Evolutionary conservation across 2,113 vertebrate species (phyloP).

Genomic region (Ciconia maguari): DNA sequence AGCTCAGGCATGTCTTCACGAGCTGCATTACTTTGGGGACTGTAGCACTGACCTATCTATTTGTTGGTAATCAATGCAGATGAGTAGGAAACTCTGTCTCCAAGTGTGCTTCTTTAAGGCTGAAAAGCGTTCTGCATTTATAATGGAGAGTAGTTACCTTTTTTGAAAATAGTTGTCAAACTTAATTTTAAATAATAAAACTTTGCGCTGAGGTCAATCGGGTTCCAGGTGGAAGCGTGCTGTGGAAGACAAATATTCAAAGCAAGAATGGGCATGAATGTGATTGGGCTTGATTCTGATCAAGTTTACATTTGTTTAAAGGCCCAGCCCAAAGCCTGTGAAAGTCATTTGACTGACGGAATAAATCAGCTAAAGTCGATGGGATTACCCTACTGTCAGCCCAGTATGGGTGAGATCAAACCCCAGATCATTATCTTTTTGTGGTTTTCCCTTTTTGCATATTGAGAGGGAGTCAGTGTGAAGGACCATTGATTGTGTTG

Average conservation of each 20-base stretch:
- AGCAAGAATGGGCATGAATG: slow-evolving; percentile 57
- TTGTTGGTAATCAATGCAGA: neutral
- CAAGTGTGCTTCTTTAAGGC: neutral
- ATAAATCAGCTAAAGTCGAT: slow-evolving; percentile 22
- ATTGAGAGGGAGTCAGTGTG: neutral
- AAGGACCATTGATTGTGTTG: slow-evolving; percentile 39
- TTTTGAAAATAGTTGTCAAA: neutral
- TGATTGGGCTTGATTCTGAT: slow-evolving; percentile 49
- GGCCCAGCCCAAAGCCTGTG: slow-evolving; percentile 31
- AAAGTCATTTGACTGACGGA: slow-evolving; percentile 3
- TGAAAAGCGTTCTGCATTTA: neutral
- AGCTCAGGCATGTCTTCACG: neutral
- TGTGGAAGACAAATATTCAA: slow-evolving; percentile 8
- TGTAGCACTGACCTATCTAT: neutral
- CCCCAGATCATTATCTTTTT: slow-evolving; percentile 41
- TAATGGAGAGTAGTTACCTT: neutral
- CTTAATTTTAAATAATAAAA: neutral
- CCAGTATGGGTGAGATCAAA: neutral
- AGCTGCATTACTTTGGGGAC: neutral
- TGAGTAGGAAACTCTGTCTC: neutral
- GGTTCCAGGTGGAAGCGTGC: neutral
- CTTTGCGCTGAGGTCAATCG: neutral
- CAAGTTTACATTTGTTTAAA: slow-evolving; percentile 52
- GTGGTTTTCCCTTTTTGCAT: slow-evolving; percentile 40
- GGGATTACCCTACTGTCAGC: slow-evolving; percentile 19